Evolutionary conservation across 1,140 invertebrate genomes (phyloP), one percentile per base, ranked within the genome.

Genomic region (Cataglyphis hispanica): DNA sequence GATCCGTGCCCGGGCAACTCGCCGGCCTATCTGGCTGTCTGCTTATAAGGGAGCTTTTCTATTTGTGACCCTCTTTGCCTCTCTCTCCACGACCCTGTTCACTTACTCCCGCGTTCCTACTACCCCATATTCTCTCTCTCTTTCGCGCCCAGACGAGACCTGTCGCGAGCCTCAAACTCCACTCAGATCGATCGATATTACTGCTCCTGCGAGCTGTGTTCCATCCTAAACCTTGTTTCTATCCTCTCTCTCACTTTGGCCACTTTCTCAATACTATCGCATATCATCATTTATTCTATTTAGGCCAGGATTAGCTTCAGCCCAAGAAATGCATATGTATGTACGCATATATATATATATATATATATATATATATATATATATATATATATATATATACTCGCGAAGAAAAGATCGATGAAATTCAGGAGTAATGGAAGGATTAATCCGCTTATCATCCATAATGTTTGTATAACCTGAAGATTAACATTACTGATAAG

Each of bases 101-200:
- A 64, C 84, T 87, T 70, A 58, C 75, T 34, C 72, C 40, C 7
- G 3, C 75, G 66, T 67, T 78, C 85, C 85, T 74, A 87, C 85
- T 89, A 76, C 64, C 81, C 60, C 74, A 31, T 8, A 11, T 63
- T 13, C 72, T 86, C 80, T 78, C 31, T 69, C 64, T 70, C 87
- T 46, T 56, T 27, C 87, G 87, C 90, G 85, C 85, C 69, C 89
- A 87, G 89, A 84, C 81, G 37, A 63, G 78, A 89, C 91, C 89
- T 87, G 88, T 89, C 87, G 16, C 46, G 85, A 89, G 87, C 86
- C 91, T 92, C 89, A 67, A 90, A 90, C 91, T 89, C 90, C 78
- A 87, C 83, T 74, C 87, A 88, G 81, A 90, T 91, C 91, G 91
- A 94, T 95, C 94, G 94, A 95, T 95, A 93, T 94, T 92, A 93